Base-by-base conservation (phyloP, 2,113 vertebrate species). In the Boleophthalmus pectinirostris region DNA sequence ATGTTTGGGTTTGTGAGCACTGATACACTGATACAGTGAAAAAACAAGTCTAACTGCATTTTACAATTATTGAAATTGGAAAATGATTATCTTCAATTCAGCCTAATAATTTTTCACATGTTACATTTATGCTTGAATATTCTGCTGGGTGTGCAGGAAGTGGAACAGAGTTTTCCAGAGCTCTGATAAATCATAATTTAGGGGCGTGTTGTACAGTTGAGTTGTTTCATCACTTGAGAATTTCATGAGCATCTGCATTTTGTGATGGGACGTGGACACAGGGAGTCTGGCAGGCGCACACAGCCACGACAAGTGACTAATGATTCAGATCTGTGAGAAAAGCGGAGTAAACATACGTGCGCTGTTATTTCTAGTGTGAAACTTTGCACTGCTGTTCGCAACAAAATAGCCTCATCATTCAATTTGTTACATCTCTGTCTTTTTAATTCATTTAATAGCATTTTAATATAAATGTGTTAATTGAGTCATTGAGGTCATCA, bases 341-440 rank as follows among this genome's bases (percentile, higher is more conserved):
- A 77, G 77, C 69, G 81, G 89, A 89, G 82, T 61, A 82, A 78
- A 70, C 78, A 83, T 74, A 78, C 60, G 20, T 53, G 56, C 68
- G 75, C 70, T 88, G 83, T 86, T 84, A 82, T 88, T 91, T 82
- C 78, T 77, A 54, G 80, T 82, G 68, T 78, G 83, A 89, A 74
- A 68, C 75, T 85, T 87, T 69, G 43, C 81, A 82, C 82, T 10
- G 69, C 69, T 81, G 83, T 76, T 73, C 68, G 81, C 67, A 29
- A 77, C 72, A 84, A 61, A 5, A 51, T 8, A 7, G 47, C 47
- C 6, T 20, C 47, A 64, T 73, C 75, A 10, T 43, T 43, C 38
- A 43, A 43, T 29, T 29, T 29, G 29, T 29, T 29, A 29, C 29
- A 74, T 65, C 57, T 54, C 33, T 57, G 72, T 80, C 78, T 24